Base-by-base conservation (phyloP, 2,888 invertebrate species). In the Conchocele bisecta region DNA sequence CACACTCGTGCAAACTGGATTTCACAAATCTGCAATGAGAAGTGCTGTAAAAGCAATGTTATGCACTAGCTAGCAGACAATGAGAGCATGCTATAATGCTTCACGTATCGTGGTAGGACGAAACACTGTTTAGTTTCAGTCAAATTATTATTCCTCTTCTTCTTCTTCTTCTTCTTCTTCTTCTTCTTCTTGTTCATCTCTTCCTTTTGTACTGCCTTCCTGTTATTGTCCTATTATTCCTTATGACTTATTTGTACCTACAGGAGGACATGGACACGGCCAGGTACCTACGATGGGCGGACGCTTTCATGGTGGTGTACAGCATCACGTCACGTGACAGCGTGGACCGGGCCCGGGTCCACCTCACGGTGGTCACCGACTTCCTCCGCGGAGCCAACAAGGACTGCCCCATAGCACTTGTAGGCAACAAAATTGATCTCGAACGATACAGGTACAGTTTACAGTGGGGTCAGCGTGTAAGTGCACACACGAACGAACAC, bases 371-470 rank as follows among this genome's bases (percentile, higher is more conserved):
- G 53, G 88, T 92, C n/a, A 80, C 87, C 0, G 85, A 89, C 31
- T 90, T 90, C 72, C 86, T 89, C 59, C 89, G 90, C 67, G 81
- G 86, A 22, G 76, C 85, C 0, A 88, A 83, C 24, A 85, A 89
- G 63, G 91, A 91, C 58, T 88, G 89, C 50, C 89, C 91, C 15
- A 79, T 91, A 5, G 88, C 91, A n/a, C 82, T 92, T 15, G 86
- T 92, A 0, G 92, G 92, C 28, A 92, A 91, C 82, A 92, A 92
- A 82, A 89, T 88, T 51, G 92, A 92, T 76, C 79, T 92, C 70
- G 92, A 92, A 76, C 76, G 92, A 81, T 92, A 92, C 82, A 88
- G 92, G 92, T n/a, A n/a, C n/a, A n/a, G n/a, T n/a, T n/a, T n/a
- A n/a, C n/a, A n/a, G n/a, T n/a, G n/a, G n/a, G n/a, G n/a, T n/a